Evolutionary conservation across 2,888 invertebrate species (phyloP).

Genomic region (Uropetala carovei): DNA sequence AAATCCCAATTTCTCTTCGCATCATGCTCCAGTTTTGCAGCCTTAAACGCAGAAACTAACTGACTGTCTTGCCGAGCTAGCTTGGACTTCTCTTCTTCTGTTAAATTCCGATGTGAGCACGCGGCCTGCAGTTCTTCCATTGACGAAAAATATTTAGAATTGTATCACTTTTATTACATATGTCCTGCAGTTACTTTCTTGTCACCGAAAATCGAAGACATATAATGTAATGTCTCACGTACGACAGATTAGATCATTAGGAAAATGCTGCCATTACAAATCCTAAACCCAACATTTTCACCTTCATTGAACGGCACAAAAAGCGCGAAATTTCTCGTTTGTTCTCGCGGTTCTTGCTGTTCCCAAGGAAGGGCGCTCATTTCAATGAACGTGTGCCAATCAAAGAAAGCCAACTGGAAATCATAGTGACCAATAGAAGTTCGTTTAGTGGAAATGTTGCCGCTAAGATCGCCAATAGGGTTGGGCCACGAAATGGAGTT

Average conservation of each 20-base stretch:
- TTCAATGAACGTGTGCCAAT: slow-evolving; percentile 40
- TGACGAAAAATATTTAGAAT: not conserved
- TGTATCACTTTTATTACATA: no score
- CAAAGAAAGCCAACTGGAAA: slow-evolving; percentile 54
- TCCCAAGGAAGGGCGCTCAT: not conserved
- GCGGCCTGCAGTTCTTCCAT: not conserved
- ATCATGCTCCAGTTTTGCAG: slow-evolving; percentile 86
- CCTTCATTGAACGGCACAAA: not conserved
- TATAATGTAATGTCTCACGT: not conserved
- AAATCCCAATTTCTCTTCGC: slow-evolving; percentile 96
- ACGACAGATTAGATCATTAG: not conserved
- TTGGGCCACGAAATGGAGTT: slow-evolving; percentile 11
- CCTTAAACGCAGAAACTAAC: slow-evolving; percentile 84
- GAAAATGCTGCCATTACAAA: not conserved
- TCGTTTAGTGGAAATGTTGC: slow-evolving; percentile 26
- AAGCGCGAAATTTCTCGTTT: not conserved
- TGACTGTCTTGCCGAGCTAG: slow-evolving; percentile 84
- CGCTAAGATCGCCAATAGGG: slow-evolving; percentile 11
- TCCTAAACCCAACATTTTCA: not conserved
- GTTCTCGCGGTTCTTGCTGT: not conserved
- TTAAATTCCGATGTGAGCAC: slow-evolving; percentile 71
- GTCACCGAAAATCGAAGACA: not conserved
- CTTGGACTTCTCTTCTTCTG: slow-evolving; percentile 79
- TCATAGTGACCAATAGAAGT: not conserved
- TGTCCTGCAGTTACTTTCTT: not conserved